Base-by-base conservation (phyloP, 1,140 invertebrate species). In the Ectropis grisescens region DNA sequence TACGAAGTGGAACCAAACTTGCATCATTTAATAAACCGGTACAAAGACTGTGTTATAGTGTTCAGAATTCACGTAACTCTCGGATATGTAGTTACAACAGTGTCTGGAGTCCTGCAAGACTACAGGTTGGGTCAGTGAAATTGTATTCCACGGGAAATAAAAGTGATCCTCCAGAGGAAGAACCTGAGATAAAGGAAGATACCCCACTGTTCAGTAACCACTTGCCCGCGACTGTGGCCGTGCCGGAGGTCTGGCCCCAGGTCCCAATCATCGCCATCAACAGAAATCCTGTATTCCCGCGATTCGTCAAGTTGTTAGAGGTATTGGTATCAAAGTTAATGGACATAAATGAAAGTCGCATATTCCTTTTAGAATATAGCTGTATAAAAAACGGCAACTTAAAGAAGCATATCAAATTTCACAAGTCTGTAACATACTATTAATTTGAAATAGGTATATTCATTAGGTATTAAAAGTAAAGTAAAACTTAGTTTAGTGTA, bases 251-350 rank as follows among this genome's bases (percentile, higher is more conserved):
- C 13, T 99, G 95, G 91, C 97, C 98, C 4, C 89, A 94, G 72
- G 89, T 99, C 5, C 98, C 98, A 25, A 88, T 99, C 8, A 93
- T 99, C 57, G 95, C 97, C 1, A 92, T 99, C 36, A 92, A 86
- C 57, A 87, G 95, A 53, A 96, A 97, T 85, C 97, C 97, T 19
- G 92, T 99, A 1, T 99, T 99, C 85, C 98, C 98, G 24, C 88
- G 94, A 57, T 99, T 99, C 83, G 96, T 98, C 41, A 99, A 99
- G 84, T 89, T 99, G 43, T 91, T 99, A 44, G 97, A 99, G 84
- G 93, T 95, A 70, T 19, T n/a, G n/a, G n/a, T n/a, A n/a, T n/a
- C n/a, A n/a, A n/a, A n/a, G n/a, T n/a, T n/a, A n/a, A n/a, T n/a
- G n/a, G n/a, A n/a, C n/a, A n/a, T n/a, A n/a, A n/a, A n/a, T n/a